Conservation (phyloP, 2,113 vertebrate genomes). For the Halichoeres trimaculatus region DNA sequence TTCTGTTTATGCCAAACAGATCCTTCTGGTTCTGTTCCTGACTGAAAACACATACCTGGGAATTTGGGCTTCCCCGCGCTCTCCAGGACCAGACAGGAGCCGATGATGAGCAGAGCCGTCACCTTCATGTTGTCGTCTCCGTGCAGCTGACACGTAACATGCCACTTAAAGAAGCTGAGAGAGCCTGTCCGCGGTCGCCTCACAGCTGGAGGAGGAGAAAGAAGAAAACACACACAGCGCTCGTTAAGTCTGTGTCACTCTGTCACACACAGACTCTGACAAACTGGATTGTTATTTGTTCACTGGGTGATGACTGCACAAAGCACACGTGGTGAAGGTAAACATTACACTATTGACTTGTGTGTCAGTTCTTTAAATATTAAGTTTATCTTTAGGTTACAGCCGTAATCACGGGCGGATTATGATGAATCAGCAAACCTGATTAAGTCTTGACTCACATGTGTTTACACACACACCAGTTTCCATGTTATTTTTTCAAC, state of each 20-base stretch:
- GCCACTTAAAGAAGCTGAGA: slow-evolving; percentile 38
- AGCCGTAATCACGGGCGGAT: background rate
- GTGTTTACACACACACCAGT: background rate
- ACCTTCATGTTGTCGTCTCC: slow-evolving; percentile 70
- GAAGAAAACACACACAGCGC: background rate
- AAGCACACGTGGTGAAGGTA: background rate
- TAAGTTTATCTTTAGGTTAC: background rate
- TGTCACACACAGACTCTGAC: background rate
- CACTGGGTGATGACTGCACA: background rate
- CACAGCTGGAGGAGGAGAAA: slow-evolving; percentile 38
- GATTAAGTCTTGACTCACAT: background rate
- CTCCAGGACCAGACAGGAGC: slow-evolving; percentile 53
- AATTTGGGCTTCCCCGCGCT: slow-evolving; percentile 65
- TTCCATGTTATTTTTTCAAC: background rate
- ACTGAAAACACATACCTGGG: slow-evolving; percentile 72
- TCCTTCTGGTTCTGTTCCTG: background rate
- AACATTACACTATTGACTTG: background rate
- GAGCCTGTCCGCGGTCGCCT: slow-evolving; percentile 18
- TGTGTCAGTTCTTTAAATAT: background rate
- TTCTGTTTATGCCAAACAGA: background rate
- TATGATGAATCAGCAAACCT: background rate
- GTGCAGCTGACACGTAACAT: slow-evolving; percentile 33
- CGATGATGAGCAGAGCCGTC: slow-evolving; percentile 60
- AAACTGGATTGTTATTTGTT: slow-evolving; percentile 33
- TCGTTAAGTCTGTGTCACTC: slow-evolving; percentile 47